phyloP scores from a whole-genome alignment of 1,140 invertebrate genomes.

The Paraescarpia echinospica region DNA sequence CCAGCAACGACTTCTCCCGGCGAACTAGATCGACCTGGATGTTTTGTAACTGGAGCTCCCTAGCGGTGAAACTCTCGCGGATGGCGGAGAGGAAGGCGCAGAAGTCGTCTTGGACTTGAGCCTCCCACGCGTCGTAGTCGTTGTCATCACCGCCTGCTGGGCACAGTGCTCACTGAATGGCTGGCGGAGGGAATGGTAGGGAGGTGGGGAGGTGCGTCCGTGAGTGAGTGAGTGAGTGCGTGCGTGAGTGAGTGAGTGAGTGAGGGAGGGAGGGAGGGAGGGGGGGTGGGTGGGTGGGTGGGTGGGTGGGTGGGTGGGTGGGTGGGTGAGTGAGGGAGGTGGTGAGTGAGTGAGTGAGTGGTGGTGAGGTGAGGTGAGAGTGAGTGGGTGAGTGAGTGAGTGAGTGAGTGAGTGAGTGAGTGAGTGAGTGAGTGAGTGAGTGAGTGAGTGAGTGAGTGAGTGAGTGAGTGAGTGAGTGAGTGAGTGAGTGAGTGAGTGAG shows the following conservation, averaged over 20 bases:
- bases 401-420: conserved; percentile 15
- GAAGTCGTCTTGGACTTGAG: conserved; percentile 1
- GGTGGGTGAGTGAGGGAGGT: no score
- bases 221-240: no score
- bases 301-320: no score
- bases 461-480: conserved; percentile 25
- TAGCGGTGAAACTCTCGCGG: not conserved
- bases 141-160: not conserved
- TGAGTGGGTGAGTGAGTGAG: no score
- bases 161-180: no score
- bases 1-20: not conserved
- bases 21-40: not conserved
- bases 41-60: not conserved
- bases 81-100: not conserved
- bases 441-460: conserved; percentile 28
- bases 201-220: no score
- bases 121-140: not conserved
- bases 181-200: no score
- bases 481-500: conserved; percentile 21
- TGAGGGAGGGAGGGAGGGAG: no score
- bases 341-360: no score
- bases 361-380: no score
- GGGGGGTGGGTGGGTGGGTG: no score
- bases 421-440: conserved; percentile 23
- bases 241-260: no score